Evolutionary conservation across 2,888 invertebrate genomes (phyloP).

Genomic region (Cephus runcator): DNA sequence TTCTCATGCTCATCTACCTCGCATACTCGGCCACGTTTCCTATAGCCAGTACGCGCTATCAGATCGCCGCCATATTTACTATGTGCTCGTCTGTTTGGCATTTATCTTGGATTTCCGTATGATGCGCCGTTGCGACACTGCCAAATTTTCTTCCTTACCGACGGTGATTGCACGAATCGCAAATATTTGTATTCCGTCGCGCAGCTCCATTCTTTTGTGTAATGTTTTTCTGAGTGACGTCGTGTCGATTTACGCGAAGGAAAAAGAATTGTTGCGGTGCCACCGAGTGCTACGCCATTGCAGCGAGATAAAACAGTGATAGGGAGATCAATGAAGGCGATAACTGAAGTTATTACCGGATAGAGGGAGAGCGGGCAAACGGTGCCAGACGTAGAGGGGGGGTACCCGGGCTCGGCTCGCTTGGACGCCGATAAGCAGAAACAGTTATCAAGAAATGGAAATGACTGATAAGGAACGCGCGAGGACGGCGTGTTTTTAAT

Average conservation of each 20-base stretch:
- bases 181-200: not conserved
- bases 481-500: conserved; percentile 51
- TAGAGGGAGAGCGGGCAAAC: conserved; percentile 56
- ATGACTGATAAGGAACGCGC: conserved; percentile 68
- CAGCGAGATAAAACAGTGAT: conserved; percentile 64
- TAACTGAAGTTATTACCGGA: conserved; percentile 65
- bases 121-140: not conserved
- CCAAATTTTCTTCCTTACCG: not conserved
- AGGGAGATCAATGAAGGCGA: conserved; percentile 65
- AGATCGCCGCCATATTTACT: conserved; percentile 8
- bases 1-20: conserved; percentile 15
- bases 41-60: conserved; percentile 9
- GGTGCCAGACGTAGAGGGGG: conserved; percentile 29
- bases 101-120: not conserved
- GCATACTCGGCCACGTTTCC: not conserved
- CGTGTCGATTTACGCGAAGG: not conserved
- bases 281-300: conserved; percentile 61
- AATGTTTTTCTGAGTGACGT: not conserved
- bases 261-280: conserved; percentile 20
- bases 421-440: conserved; percentile 62
- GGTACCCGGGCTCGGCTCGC: conserved; percentile 36
- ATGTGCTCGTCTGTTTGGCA: not conserved
- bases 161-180: not conserved
- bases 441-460: conserved; percentile 68
- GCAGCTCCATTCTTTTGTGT: not conserved